Base-by-base conservation (phyloP, 35 echinoderm and acorn worm genomes). In the Lytechinus pictus region DNA sequence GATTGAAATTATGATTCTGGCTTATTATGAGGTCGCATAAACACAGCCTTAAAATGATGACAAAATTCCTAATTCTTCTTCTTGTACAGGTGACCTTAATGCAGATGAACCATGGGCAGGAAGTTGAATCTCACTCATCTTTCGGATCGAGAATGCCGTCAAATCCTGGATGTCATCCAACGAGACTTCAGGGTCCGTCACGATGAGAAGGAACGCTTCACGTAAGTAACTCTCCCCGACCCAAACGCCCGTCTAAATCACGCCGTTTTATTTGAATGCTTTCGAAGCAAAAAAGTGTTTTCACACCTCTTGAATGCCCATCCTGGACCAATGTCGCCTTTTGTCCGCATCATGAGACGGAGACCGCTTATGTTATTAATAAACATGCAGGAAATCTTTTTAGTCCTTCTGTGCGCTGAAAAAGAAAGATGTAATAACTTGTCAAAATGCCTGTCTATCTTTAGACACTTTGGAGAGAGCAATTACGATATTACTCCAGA, bases 121-220 rank as follows among this genome's bases (percentile, higher is more conserved):
- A 99, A 99, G 87, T 95, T 99, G 44, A 99, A 99, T 58, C 95
- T 99, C 56, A 95, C 97, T 58, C 98, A 99, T 71, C 94, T 99
- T 53, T 97, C 96, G 4, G 98, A 99, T 54, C 95, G 95, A 52
- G 98, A 99, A 92, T 99, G 98, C 89, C 96, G 96, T 7, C 96
- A 99, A 54, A 96, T 99, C 52, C 94, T 99, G 86, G 98, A 97
- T 86, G 98, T 99, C 54, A 98, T 99, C 57, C 98, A 99, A 86
- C 86, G 98, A 57, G 98, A 99, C 91, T 99, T 97, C 94, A 94
- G 92, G 55, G 92, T 99, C 27, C 96, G 98, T 33, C 98, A 99
- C 58, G 95, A 92, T 27, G 98, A 99, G 88, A 97, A 97, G 86
- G 95, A 97, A 79, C 94, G 98, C 13, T 91, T 99, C 24, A 91